Conservation (phyloP, 2,113 vertebrate genomes). For the Dolichallabes microphthalmus region DNA sequence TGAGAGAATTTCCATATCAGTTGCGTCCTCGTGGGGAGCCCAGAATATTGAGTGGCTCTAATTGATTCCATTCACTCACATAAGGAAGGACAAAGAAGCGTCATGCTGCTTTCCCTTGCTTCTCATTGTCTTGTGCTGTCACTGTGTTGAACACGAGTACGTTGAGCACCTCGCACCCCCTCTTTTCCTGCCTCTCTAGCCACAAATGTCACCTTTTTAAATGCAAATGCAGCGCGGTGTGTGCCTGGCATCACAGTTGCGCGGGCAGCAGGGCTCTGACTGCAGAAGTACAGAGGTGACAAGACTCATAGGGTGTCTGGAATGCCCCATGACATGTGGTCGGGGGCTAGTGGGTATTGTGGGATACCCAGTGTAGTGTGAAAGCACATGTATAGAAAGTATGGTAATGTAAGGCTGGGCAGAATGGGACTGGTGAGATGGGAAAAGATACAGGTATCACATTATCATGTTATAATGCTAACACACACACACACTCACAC, state of each 20-base stretch:
- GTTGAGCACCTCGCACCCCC: slow-evolving; percentile 33
- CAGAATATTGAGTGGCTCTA: slow-evolving; percentile 26
- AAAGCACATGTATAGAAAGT: slow-evolving; percentile 30
- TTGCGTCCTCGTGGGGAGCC: not conserved
- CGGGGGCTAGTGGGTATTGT: not conserved
- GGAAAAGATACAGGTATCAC: not conserved
- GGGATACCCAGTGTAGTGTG: slow-evolving; percentile 28
- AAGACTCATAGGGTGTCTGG: slow-evolving; percentile 19
- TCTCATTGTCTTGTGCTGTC: slow-evolving; percentile 48
- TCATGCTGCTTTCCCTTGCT: slow-evolving; percentile 44
- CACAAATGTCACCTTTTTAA: slow-evolving; percentile 57
- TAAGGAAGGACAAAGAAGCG: slow-evolving; percentile 23
- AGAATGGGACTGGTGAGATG: not conserved
- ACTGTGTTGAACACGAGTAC: slow-evolving; percentile 37
- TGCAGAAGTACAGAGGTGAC: slow-evolving; percentile 16
- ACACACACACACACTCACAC: no score
- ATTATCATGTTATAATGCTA: no score
- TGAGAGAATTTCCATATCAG: slow-evolving; percentile 3
- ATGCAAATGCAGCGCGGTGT: slow-evolving; percentile 45
- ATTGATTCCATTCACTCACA: slow-evolving; percentile 33
- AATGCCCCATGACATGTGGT: not conserved
- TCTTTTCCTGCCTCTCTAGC: slow-evolving; percentile 37
- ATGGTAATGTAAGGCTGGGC: not conserved
- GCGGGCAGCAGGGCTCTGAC: not conserved
- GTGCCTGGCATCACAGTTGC: slow-evolving; percentile 13